These are phyloP conservation scores for Lasioglossum marginatum DNA, from an alignment of 2,888 invertebrate genomes.

Conservation along the genomic window DNA sequence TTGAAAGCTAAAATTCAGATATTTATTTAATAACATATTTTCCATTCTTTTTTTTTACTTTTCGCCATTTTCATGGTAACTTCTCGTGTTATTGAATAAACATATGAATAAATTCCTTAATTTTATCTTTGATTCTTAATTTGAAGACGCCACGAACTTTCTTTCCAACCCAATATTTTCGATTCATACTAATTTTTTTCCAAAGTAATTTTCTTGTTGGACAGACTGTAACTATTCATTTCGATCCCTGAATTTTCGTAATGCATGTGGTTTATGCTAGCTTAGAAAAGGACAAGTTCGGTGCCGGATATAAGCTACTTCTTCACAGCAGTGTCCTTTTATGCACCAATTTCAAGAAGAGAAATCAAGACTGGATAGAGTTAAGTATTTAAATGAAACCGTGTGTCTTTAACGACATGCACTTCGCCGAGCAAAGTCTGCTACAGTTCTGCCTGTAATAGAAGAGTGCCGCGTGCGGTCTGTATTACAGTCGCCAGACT, in stretches of 20 bases:
- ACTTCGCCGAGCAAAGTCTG: slow-evolving; percentile 55
- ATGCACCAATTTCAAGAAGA: slow-evolving; percentile 36
- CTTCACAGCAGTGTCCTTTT: slow-evolving; percentile 22
- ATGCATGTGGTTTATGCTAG: background rate
- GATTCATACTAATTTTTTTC: too few species aligned
- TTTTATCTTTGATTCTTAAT: too few species aligned
- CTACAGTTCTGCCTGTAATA: slow-evolving; percentile 51
- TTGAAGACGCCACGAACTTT: too few species aligned
- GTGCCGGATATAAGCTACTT: slow-evolving; percentile 23
- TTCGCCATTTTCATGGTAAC: too few species aligned
- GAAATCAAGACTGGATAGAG: slow-evolving; percentile 62
- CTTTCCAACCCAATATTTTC: too few species aligned
- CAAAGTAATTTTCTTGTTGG: background rate
- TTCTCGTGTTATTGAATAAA: too few species aligned
- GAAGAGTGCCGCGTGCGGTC: slow-evolving; percentile 51
- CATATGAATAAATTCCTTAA: too few species aligned
- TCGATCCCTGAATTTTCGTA: slow-evolving; percentile 4
- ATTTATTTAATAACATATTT: too few species aligned
- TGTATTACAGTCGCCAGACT: slow-evolving; percentile 50
- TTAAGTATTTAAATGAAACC: slow-evolving; percentile 63
- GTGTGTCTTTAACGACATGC: slow-evolving; percentile 66
- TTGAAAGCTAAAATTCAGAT: too few species aligned
- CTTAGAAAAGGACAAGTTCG: background rate
- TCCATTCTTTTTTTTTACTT: too few species aligned
- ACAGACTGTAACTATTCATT: background rate